These are phyloP conservation scores for Girardia tigrina DNA, from an alignment of 2,888 invertebrate genomes.

Conservation along the genomic window DNA sequence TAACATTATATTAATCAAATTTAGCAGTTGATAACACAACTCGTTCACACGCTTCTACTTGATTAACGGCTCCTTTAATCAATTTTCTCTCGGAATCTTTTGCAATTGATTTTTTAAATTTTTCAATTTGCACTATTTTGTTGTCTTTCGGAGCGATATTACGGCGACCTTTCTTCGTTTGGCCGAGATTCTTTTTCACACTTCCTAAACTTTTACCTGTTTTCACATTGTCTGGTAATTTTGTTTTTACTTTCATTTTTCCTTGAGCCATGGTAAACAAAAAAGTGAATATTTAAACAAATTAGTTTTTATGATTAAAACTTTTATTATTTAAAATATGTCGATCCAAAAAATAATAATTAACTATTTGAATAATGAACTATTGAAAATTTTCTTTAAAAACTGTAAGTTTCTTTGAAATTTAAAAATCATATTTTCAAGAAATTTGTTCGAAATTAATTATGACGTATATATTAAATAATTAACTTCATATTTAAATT, in stretches of 20 bases:
- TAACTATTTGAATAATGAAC: too few relatives aligned
- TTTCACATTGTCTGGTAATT: background rate
- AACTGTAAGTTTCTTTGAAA: too few relatives aligned
- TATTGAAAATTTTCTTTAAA: too few relatives aligned
- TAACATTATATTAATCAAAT: slow-evolving; percentile 13
- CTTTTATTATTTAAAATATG: too few relatives aligned
- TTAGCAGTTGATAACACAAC: background rate
- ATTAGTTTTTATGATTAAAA: too few relatives aligned
- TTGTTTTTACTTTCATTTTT: background rate
- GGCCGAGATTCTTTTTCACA: background rate
- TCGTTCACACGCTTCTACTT: slow-evolving; percentile 9
- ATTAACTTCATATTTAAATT: too few relatives aligned
- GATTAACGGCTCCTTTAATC: background rate
- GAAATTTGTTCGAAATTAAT: too few relatives aligned
- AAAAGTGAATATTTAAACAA: too few relatives aligned
- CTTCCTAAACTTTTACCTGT: background rate
- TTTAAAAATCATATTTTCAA: too few relatives aligned
- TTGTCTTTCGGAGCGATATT: background rate
- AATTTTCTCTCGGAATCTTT: background rate
- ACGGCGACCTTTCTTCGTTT: background rate
- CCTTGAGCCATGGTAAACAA: background rate
- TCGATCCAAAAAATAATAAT: too few relatives aligned
- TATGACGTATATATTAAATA: too few relatives aligned
- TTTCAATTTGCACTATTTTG: background rate
- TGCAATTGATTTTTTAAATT: background rate